Evolutionary conservation across 1,140 invertebrate species (phyloP).

Genomic region (Branchinecta lindahli): DNA sequence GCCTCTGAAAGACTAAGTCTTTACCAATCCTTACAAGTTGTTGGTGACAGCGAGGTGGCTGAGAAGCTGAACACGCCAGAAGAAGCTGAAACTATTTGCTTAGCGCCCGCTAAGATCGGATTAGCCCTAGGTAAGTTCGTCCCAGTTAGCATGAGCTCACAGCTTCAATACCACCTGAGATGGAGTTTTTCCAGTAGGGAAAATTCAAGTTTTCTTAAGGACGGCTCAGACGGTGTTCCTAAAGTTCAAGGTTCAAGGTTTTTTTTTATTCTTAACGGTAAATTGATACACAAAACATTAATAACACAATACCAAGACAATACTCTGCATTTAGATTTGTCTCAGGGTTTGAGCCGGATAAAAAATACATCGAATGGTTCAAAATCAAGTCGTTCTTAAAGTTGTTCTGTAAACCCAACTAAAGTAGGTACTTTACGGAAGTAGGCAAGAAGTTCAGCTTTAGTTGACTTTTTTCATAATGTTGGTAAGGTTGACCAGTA

Average conservation of each 20-base stretch:
- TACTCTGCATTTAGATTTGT: no score
- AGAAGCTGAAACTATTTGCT: conserved; percentile 27
- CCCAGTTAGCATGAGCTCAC: neutral
- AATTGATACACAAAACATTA: neutral
- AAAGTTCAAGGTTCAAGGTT: neutral
- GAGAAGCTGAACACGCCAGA: conserved; percentile 35
- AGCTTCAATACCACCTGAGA: neutral
- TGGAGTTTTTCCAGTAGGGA: neutral
- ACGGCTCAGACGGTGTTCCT: neutral
- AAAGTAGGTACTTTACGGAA: no score
- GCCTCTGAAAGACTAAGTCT: conserved; percentile 74
- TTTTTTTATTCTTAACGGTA: neutral
- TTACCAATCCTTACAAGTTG: conserved; percentile 67
- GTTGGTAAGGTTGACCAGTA: no score
- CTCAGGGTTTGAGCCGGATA: no score
- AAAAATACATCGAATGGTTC: no score
- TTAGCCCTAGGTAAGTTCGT: neutral
- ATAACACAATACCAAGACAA: no score
- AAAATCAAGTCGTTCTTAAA: no score
- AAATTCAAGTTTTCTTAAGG: neutral
- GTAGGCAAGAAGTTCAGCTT: no score
- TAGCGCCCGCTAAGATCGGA: neutral
- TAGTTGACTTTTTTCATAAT: no score
- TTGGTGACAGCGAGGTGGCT: conserved; percentile 62
- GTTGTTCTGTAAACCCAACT: no score